Evolutionary conservation across 2,888 invertebrate genomes (phyloP), one percentile per base, ranked within the genome.

Genomic region (Nycteola revayana): DNA sequence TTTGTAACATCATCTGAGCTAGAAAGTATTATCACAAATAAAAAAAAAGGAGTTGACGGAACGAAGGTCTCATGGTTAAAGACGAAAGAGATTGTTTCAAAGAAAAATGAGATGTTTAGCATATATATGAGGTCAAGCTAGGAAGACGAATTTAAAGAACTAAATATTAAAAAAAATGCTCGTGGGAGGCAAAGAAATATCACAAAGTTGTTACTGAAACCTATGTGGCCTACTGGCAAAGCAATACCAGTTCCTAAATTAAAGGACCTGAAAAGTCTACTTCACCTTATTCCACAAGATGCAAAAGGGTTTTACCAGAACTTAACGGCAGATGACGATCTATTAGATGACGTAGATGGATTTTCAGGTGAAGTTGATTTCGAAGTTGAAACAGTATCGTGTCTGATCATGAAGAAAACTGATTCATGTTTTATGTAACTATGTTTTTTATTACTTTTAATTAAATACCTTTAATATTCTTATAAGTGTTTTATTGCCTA

Each of bases 211-310:
- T 9, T 25, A 21, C 25, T 32, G 7, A 25, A 32, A 32, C 26
- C 25, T 26, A 26, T 31, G 25, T 30, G 14, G 30, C 30, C 30
- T 24, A 24, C 30, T 10, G 31, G 31, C 14, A 34, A 33, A 35
- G 25, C 32, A 25, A 32, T 29, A 32, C 28, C 32, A 17, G 22
- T 25, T 18, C 25, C 32, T 9, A 32, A 40, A 32, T 32, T 36
- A 29, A 41, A 36, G n/a, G 32, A 41, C 28, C 23, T 41, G 14
- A 28, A 32, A 36, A 29, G 29, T 31, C 32, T 41, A 6, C 20
- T 41, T 9, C 32, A 29, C 4, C 36, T 41, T 18, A 41, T 41
- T 26, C 36, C 36, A 18, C 17, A 41, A 32, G 36, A 41, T 29
- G 29, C 32, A 25, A 31, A 27, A 36, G 25, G 25, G 6, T 36